These are phyloP conservation scores for Phalacrocorax brasilianus DNA, from an alignment of 2,113 vertebrate genomes.

Conservation along the genomic window DNA sequence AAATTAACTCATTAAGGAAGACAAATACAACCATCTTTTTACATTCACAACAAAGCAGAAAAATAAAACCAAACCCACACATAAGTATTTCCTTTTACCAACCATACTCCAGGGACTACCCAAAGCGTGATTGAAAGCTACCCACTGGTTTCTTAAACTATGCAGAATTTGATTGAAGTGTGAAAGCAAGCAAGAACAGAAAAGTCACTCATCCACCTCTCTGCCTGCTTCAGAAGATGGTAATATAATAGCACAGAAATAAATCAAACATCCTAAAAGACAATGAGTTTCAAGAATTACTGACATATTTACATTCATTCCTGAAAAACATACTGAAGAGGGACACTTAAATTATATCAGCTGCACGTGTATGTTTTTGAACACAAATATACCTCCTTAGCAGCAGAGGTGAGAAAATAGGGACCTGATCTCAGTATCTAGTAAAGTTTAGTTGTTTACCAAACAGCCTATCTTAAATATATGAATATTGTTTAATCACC, in stretches of 20 bases:
- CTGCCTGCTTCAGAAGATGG: neutral
- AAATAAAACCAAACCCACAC: neutral
- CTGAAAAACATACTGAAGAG: neutral
- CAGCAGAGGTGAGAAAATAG: neutral
- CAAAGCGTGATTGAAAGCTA: neutral
- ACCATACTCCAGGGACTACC: neutral
- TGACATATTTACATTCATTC: neutral
- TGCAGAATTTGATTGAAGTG: neutral
- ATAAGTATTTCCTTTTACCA: neutral
- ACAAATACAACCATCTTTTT: neutral
- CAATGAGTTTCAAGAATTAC: neutral
- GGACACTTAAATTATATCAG: neutral
- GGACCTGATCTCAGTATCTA: neutral
- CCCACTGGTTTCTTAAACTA: neutral
- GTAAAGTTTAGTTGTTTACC: neutral
- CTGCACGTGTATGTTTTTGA: neutral
- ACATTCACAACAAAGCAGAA: neutral
- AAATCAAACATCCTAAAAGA: neutral
- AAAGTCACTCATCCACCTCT: neutral
- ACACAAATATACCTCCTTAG: neutral
- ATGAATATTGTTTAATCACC: neutral
- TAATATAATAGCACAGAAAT: neutral
- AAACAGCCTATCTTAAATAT: neutral
- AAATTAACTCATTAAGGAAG: neutral
- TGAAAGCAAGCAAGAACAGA: neutral